A percentile compares a stretch with the other conserved stretches of the same genome.
phyloP scores from a whole-genome alignment of 2,113 vertebrate genomes.

The Atlantisia rogersi region DNA sequence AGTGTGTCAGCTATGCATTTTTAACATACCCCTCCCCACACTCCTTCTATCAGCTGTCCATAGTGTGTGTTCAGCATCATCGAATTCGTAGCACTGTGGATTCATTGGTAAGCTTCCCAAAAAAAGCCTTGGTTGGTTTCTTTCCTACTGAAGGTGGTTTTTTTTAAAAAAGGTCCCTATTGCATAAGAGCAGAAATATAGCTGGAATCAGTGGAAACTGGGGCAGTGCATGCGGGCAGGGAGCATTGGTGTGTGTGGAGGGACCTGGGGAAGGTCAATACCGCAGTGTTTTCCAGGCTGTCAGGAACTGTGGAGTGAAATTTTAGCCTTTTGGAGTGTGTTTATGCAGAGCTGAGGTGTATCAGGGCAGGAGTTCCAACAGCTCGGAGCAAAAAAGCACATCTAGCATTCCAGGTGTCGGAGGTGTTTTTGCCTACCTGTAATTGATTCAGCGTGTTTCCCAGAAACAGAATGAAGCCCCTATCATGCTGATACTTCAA shows the following conservation, averaged over 20 bases:
- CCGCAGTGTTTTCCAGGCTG: background rate
- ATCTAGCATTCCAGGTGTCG: rapidly evolving
- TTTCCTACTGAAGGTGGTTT: background rate
- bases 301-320: background rate
- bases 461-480: background rate
- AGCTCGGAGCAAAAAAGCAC: background rate
- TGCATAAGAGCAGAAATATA: background rate
- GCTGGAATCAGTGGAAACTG: slow-evolving; percentile 24
- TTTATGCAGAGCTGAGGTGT: background rate
- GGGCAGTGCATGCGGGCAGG: background rate
- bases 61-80: background rate
- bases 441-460: background rate
- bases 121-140: background rate
- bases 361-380: background rate
- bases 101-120: background rate
- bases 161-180: background rate
- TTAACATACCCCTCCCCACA: background rate
- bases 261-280: background rate
- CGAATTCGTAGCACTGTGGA: background rate
- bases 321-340: background rate
- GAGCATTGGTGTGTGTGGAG: background rate
- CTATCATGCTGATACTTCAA: background rate
- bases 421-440: background rate
- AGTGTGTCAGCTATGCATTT: background rate
- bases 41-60: background rate